Evolutionary conservation across 2,113 vertebrate species (phyloP), one percentile per base, ranked within the genome.

Genomic region (Elephantulus edwardii): DNA sequence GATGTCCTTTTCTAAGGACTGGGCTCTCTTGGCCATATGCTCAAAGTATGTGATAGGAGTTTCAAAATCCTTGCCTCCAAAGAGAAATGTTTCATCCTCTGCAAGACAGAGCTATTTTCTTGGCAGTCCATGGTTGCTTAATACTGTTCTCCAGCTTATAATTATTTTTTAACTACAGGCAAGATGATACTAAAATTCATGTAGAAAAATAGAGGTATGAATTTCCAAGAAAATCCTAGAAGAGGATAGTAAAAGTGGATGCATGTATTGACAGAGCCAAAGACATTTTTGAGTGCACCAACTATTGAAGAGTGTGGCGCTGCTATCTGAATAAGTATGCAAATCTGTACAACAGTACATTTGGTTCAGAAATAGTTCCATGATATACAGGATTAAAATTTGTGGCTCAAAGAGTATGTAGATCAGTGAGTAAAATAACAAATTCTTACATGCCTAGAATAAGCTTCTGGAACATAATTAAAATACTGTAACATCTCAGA

Each of bases 171-270:
- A 9, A 86, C 64, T 50, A 2, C 40, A 75, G 40, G 20, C 4
- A 79, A 88, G 14, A 30, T 54, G n/a, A 91, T 89, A 76, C n/a
- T 70, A 86, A 91, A 70, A 71, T 87, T 89, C 7, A 28, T 75
- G 3, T 70, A 52, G 58, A 79, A 91, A 86, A 30, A 75, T 26
- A 64, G 81, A 71, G 22, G 84, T 74, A 10, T 5, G 16, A 62
- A 50, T 74, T 84, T 1, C 44, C 24, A 70, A 33, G 33, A 76
- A 78, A 75, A 80, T 66, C 87, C 28, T 62, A 26, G 5, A 48
- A 71, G 83, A 68, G 6, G 1, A 24, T 62, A 44, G 28, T 28
- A 54, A 54, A 17, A 42, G 40, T 38, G 8, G 58, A 40, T 82
- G 56, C 40, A 24, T 66, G 54, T 30, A 11, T 2, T 62, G 56